Evolutionary conservation across 1,140 invertebrate species (phyloP).

Genomic region (Limonius californicus): DNA sequence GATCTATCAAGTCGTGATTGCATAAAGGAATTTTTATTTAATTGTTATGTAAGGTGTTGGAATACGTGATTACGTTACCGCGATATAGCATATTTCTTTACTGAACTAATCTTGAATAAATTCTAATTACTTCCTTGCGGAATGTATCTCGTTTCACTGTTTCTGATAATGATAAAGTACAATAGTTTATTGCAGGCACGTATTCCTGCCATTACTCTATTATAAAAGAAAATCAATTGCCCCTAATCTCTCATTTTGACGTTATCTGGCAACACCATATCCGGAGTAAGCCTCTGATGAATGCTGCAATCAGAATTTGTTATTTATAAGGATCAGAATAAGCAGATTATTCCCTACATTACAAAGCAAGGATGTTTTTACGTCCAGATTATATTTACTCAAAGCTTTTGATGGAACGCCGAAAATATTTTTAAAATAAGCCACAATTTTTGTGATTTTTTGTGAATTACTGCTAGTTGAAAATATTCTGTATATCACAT

Average conservation of each 20-base stretch:
- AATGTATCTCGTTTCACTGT: too few relatives aligned
- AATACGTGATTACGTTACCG: too few relatives aligned
- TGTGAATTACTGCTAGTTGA: too few relatives aligned
- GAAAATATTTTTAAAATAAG: slow-evolving; percentile 2
- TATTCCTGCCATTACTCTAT: slow-evolving; percentile 22
- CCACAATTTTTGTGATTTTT: not conserved
- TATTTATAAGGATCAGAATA: slow-evolving; percentile 21
- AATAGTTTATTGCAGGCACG: slow-evolving; percentile 19
- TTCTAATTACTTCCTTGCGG: too few relatives aligned
- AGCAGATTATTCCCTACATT: slow-evolving; percentile 7
- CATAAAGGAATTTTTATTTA: too few relatives aligned
- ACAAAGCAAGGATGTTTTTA: slow-evolving; percentile 12
- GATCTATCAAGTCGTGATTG: too few relatives aligned
- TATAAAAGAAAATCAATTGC: slow-evolving; percentile 27
- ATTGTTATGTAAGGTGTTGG: too few relatives aligned
- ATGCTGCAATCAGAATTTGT: slow-evolving; percentile 23
- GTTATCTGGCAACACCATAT: slow-evolving; percentile 24
- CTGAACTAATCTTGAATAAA: too few relatives aligned
- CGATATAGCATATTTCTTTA: too few relatives aligned
- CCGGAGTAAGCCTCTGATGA: slow-evolving; percentile 25
- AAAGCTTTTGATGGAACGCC: not conserved
- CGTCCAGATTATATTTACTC: not conserved
- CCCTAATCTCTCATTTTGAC: slow-evolving; percentile 25
- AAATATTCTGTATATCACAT: too few relatives aligned
- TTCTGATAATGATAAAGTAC: not conserved